Percentiles rank a stretch among this genome's conserved stretches.
Evolutionary conservation across 2,888 invertebrate genomes (phyloP).

Genomic region (Epinotia brunnichana): DNA sequence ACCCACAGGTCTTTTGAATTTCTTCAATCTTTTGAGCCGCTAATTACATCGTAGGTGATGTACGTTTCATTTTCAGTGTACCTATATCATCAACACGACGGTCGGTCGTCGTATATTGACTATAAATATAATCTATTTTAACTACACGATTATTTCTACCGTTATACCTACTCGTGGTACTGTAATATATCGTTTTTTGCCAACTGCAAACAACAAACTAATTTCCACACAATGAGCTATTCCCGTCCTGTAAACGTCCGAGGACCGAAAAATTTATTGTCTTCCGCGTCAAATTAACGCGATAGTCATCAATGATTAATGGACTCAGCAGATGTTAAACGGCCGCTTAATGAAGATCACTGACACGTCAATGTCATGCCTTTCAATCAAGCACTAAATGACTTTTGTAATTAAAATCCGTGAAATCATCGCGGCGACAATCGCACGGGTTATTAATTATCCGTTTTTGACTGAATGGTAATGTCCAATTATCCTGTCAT

Average conservation of each 20-base stretch:
- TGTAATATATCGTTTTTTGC: neutral
- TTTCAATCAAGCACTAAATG: constrained; percentile 40
- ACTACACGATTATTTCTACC: neutral
- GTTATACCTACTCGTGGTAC: neutral
- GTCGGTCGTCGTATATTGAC: neutral
- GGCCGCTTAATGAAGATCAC: constrained; percentile 39
- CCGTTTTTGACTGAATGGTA: neutral
- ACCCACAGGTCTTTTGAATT: neutral
- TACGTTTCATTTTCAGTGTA: neutral
- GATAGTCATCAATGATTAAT: constrained; percentile 42
- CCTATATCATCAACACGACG: neutral
- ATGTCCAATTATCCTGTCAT: constrained; percentile 3
- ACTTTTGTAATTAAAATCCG: constrained; percentile 43
- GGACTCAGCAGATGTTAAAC: constrained; percentile 34
- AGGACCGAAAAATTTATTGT: constrained; percentile 25
- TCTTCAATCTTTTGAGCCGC: too few relatives aligned
- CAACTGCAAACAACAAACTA: constrained; percentile 17
- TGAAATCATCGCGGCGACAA: constrained; percentile 33
- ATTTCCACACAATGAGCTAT: constrained; percentile 18
- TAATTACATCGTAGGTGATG: too few relatives aligned
- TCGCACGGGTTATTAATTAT: constrained; percentile 24
- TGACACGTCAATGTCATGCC: constrained; percentile 34
- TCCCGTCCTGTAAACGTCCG: neutral
- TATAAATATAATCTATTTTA: neutral
- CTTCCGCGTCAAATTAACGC: constrained; percentile 34